These are phyloP conservation scores for Nyctalus aviator DNA, from an alignment of 2,797 vertebrate genomes.

Conservation along the genomic window DNA sequence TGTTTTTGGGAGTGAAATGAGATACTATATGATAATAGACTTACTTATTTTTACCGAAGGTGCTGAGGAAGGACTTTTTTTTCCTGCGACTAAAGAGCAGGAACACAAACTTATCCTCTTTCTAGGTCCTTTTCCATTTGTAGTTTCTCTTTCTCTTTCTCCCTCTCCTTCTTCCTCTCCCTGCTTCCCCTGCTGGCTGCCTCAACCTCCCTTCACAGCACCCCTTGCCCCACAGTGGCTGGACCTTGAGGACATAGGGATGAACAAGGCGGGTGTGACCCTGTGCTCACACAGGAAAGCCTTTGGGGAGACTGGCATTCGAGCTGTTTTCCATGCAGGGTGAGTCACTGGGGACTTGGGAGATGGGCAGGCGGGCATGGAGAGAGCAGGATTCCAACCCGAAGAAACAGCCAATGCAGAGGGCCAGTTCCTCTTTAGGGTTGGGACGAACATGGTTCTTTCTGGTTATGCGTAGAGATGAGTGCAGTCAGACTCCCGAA, in stretches of 20 bases:
- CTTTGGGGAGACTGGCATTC: not conserved
- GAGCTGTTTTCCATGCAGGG: too few species aligned
- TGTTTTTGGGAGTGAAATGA: too few species aligned
- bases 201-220: rapidly evolving
- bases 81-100: not conserved
- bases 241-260: not conserved
- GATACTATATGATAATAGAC: rapidly evolving
- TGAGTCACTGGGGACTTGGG: not conserved
- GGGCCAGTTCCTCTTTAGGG: too few species aligned
- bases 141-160: not conserved
- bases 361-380: not conserved
- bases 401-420: not conserved
- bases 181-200: not conserved
- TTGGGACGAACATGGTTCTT: not conserved
- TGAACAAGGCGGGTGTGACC: too few species aligned
- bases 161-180: too few species aligned
- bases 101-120: too few species aligned
- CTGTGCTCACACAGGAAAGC: not conserved
- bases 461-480: not conserved
- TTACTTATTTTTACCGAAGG: too few species aligned
- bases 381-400: not conserved
- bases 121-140: not conserved
- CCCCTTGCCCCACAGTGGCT: not conserved
- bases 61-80: rapidly evolving
- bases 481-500: not conserved